Base-by-base conservation (phyloP, 1,140 invertebrate species). In the Phymastichus coffea region DNA sequence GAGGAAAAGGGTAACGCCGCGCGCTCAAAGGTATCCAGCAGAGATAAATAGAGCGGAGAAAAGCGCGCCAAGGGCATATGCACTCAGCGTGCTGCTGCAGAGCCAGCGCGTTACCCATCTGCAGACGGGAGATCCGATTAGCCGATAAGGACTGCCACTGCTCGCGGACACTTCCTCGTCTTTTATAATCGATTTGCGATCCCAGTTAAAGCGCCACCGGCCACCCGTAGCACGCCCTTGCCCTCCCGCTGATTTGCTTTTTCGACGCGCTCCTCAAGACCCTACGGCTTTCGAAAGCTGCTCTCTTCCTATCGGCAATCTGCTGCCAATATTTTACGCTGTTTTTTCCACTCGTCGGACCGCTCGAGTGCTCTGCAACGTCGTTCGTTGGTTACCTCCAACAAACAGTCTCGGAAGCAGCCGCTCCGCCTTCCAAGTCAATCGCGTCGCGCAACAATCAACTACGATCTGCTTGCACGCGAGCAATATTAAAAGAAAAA, bases 11-110 rank as follows among this genome's bases (percentile, higher is more conserved):
- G 77, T 76, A n/a, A 72, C 69, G 70, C 60, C 22, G 22, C 33
- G 55, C 63, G 66, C 65, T n/a, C 77, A 80, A 80, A 78, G 72
- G 75, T 75, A 78, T 80, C 78, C 78, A 76, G 73, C 77, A 72
- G 78, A 73, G 78, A 78, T 80, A 79, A 80, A 79, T 79, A 75
- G 46, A 30, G n/a, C 12, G 17, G 55, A n/a, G 35, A 40, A 37
- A 23, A 22, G 41, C 20, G 17, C 65, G 30, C 61, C 43, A 53
- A 67, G 69, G 70, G 69, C 78, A 80, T 80, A 80, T 79, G 78
- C 65, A 78, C 77, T 56, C 78, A 80, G 78, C 78, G 68, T 78
- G 78, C 70, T 71, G 64, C 68, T 67, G 63, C 55, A 62, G 67
- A 55, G 74, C 70, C 77, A 78, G 76, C 26, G 25, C 35, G n/a